Percentiles rank a stretch among this genome's conserved stretches.
Evolutionary conservation across 2,888 invertebrate genomes (phyloP).

Genomic region (Petrolisthes manimaculis): DNA sequence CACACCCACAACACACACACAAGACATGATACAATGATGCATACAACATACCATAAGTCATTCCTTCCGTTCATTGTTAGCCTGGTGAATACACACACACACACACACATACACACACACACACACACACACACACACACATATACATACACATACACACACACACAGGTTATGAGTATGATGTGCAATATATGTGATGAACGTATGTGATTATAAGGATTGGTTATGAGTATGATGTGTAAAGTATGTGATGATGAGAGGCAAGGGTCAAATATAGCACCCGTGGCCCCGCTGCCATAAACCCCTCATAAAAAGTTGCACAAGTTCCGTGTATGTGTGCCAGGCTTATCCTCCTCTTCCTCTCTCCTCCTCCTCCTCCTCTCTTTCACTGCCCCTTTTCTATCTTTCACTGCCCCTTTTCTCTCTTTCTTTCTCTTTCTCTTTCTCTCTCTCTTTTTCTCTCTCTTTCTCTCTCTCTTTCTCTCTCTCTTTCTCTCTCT

Average conservation of each 20-base stretch:
- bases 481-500: too few species aligned
- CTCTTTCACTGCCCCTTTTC: not conserved
- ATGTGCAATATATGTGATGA: too few species aligned
- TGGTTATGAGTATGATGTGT: not conserved
- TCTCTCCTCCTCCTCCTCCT: not conserved
- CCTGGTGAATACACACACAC: too few species aligned
- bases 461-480: not conserved
- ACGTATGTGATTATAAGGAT: not conserved
- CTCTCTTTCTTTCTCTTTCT: not conserved
- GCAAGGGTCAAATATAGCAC: too few species aligned
- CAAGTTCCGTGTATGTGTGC: conserved; percentile 50
- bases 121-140: too few species aligned
- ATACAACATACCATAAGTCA: too few species aligned
- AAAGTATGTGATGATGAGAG: not conserved
- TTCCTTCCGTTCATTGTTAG: too few species aligned
- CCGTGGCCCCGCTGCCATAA: conserved; percentile 31
- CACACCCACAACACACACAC: too few species aligned
- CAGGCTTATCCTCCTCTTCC: conserved; percentile 12
- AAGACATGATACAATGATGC: too few species aligned
- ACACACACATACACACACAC: too few species aligned
- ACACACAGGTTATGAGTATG: too few species aligned
- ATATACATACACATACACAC: too few species aligned
- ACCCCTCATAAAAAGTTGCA: conserved; percentile 31
- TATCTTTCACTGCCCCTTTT: not conserved
- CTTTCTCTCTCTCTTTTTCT: not conserved